These are phyloP conservation scores for Melospiza georgiana DNA, from an alignment of 2,113 vertebrate species.

Conservation along the genomic window DNA sequence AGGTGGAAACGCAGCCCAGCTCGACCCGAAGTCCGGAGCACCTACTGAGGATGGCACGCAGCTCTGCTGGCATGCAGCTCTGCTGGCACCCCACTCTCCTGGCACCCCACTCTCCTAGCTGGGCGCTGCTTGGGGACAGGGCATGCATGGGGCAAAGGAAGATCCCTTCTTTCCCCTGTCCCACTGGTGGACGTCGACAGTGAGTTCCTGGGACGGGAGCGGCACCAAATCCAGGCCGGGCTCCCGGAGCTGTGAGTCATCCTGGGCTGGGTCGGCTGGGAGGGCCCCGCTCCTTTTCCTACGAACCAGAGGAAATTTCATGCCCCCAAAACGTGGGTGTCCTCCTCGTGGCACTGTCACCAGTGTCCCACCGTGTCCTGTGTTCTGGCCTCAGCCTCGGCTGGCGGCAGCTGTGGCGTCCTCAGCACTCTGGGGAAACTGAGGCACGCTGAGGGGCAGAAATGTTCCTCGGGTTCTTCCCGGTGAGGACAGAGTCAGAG, in stretches of 20 bases:
- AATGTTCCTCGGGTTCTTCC: neutral
- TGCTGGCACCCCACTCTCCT: neutral
- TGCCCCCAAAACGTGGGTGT: accelerated
- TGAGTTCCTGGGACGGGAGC: neutral
- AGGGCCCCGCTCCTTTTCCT: neutral
- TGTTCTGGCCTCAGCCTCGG: neutral
- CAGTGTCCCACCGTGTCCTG: neutral
- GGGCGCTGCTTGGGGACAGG: neutral
- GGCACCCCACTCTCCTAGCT: neutral
- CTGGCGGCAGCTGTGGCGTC: neutral
- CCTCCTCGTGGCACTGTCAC: neutral
- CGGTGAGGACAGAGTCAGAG: accelerated
- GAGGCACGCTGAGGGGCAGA: neutral
- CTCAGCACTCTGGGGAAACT: neutral
- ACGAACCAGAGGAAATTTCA: neutral
- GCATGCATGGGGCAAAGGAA: neutral
- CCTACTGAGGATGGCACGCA: neutral
- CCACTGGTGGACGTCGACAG: accelerated
- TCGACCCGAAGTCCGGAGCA: neutral
- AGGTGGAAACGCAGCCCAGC: neutral
- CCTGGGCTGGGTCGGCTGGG: neutral
- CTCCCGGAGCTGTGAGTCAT: neutral
- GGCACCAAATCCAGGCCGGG: neutral
- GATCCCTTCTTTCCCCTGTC: neutral
- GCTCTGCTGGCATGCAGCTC: too few species aligned